Base-by-base conservation (phyloP, 2,888 invertebrate genomes). In the Rotaria socialis region DNA sequence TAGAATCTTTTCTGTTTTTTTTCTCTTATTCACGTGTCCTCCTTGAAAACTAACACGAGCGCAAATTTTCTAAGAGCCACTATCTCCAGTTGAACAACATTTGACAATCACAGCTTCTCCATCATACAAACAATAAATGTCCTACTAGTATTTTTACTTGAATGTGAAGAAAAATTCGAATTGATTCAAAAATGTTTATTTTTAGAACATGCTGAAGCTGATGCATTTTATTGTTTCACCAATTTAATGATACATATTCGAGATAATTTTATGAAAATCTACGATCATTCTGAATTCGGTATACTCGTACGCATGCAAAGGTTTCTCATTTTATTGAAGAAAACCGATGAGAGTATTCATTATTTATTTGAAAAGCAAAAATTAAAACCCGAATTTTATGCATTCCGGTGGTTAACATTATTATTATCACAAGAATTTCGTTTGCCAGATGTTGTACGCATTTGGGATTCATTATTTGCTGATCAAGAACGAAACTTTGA, bases 161-260 rank as follows among this genome's bases (percentile, higher is more conserved):
- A 50, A 50, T 50, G 50, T 50, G 50, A 8, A 50, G 6, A 50
- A 16, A 16, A 52, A 52, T 14, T 52, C 10, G 14, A 52, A 8
- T 5, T 47, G 47, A 47, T 7, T 47, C 16, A 52, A 2, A 16
- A 10, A 6, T 47, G 2, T n/a, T 41, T 16, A 3, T 6, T 27
- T 22, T 47, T 91, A 95, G 96, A 94, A 90, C 93, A 95, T 91
- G 98, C 98, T 0, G 99, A 99, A 91, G 95, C 97, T 0, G 99
- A 99, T 90, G 95, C 96, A 88, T 99, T 99, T 92, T 98, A 96
- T 92, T 96, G 97, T 90, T 99, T 99, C 91, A 99, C 97, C 6
- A 96, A 96, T 90, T 92, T 99, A 85, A 99, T 99, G 99, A 67
- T 94, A 95, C 0, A 98, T 92, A 97, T 98, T 88, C 93, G 98